Conservation (phyloP, 2,113 vertebrate species). For the Hyperopisus bebe region DNA sequence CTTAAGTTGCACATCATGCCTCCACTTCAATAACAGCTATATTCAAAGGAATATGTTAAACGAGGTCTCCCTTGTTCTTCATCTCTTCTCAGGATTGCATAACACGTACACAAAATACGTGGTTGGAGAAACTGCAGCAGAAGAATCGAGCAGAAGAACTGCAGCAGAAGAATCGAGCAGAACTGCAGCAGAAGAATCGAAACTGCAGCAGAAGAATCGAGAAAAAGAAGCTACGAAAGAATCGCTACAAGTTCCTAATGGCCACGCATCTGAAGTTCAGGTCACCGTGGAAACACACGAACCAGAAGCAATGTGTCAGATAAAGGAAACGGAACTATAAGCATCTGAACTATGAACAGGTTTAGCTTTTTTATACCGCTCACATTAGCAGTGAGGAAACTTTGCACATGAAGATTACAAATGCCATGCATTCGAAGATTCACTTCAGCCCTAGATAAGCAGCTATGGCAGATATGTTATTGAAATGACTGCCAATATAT, state of each 20-base stretch:
- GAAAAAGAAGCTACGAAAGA: not conserved
- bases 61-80: not conserved
- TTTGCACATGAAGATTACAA: not conserved
- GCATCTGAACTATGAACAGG: not conserved
- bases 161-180: not conserved
- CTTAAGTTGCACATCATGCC: not conserved
- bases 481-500: not conserved
- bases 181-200: not conserved
- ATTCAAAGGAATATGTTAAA: not conserved
- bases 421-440: slow-evolving; percentile 1
- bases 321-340: slow-evolving; percentile 59
- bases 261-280: slow-evolving; percentile 19
- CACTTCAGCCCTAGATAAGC: slow-evolving; percentile 16
- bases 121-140: slow-evolving; percentile 38
- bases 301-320: not conserved
- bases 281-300: slow-evolving; percentile 38
- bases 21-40: not conserved
- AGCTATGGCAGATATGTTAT: not conserved
- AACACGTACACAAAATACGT: slow-evolving; percentile 62
- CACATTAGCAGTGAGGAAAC: not conserved
- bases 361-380: too few relatives aligned
- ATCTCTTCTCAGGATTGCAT: slow-evolving; percentile 47
- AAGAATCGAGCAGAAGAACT: slow-evolving; percentile 10
- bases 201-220: not conserved
- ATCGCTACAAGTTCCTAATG: not conserved